Percentiles rank a stretch among this genome's conserved stretches.
These are phyloP conservation scores for Aphelenchoides avenae DNA, from an alignment of 1,140 invertebrate species.

Conservation along the genomic window DNA sequence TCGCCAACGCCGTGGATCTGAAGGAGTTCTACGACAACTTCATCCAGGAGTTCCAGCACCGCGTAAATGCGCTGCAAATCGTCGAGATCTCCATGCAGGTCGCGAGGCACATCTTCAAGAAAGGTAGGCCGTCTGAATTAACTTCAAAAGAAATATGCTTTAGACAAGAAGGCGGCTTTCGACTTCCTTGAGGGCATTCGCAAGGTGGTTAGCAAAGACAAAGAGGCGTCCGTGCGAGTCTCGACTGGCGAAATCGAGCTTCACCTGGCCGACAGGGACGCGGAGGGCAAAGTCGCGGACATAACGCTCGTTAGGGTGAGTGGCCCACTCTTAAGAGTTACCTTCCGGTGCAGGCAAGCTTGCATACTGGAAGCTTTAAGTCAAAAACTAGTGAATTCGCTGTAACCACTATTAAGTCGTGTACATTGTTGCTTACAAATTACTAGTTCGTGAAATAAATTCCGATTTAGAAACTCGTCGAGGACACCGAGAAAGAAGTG, in stretches of 20 bases:
- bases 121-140: constrained; percentile 22
- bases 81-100: constrained; percentile 44
- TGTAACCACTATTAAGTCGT: constrained; percentile 85
- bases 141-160: constrained; percentile 8
- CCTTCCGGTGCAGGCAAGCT: constrained; percentile 84
- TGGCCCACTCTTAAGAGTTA: constrained; percentile 72
- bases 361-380: no score
- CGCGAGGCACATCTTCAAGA: constrained; percentile 29
- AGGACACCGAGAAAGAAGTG: constrained; percentile 78
- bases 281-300: constrained; percentile 31
- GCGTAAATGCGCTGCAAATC: constrained; percentile 42
- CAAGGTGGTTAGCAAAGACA: constrained; percentile 44
- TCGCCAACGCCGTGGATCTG: constrained; percentile 24
- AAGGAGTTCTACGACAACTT: constrained; percentile 53
- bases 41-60: constrained; percentile 46
- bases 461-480: constrained; percentile 72
- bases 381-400: constrained; percentile 75
- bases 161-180: constrained; percentile 37
- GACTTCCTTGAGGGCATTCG: constrained; percentile 39
- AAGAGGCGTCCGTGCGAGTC: constrained; percentile 38
- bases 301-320: constrained; percentile 34
- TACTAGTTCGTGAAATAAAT: constrained; percentile 9
- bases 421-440: constrained; percentile 71
- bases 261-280: constrained; percentile 29
- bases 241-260: constrained; percentile 42